These are phyloP conservation scores for Chloropsis hardwickii DNA, from an alignment of 2,113 vertebrate species.

Conservation along the genomic window DNA sequence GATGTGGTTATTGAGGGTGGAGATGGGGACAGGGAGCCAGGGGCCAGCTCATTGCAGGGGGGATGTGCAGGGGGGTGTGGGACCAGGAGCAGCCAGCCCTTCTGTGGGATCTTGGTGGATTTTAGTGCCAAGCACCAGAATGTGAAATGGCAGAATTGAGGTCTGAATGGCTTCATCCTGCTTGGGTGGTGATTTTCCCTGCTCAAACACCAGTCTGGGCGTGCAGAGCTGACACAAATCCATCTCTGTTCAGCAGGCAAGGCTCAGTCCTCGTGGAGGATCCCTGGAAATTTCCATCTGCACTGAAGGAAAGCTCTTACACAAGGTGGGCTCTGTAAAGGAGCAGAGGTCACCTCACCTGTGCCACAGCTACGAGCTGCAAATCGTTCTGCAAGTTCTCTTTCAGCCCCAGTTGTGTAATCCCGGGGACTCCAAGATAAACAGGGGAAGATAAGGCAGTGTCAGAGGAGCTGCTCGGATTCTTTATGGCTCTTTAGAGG, in stretches of 20 bases:
- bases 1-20: fast-evolving
- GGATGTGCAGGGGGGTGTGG: fast-evolving
- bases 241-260: not conserved
- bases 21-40: fast-evolving
- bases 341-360: slow-evolving; percentile 28
- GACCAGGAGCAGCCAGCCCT: not conserved
- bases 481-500: not conserved
- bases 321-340: not conserved
- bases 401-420: slow-evolving; percentile 11
- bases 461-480: not conserved
- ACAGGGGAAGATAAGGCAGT: slow-evolving; percentile 18
- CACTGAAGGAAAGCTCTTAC: not conserved
- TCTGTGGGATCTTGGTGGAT: not conserved
- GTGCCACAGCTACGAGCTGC: not conserved
- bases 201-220: not conserved
- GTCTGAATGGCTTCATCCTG: not conserved
- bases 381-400: not conserved
- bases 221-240: not conserved
- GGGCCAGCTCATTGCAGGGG: not conserved
- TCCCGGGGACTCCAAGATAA: not conserved
- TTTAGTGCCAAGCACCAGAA: not conserved
- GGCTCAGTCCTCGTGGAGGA: fast-evolving
- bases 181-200: not conserved
- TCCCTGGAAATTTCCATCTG: slow-evolving; percentile 60
- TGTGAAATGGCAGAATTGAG: not conserved